Percentiles rank a stretch among this genome's conserved stretches.
phyloP scores from a whole-genome alignment of 2,888 invertebrate genomes.

The Pomacea canaliculata region DNA sequence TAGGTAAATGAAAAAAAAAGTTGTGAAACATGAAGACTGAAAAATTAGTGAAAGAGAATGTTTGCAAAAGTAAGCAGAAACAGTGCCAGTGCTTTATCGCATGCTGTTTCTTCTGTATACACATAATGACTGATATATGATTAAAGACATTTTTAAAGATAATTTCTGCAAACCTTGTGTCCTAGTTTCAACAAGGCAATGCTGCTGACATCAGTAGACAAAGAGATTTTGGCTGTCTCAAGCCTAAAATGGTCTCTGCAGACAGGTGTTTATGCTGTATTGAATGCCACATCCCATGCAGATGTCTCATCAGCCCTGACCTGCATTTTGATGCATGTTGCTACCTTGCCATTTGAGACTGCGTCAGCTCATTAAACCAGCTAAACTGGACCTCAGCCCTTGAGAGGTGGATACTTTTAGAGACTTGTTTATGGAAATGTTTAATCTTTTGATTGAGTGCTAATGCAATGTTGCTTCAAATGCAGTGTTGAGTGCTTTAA shows the following conservation, averaged over 20 bases:
- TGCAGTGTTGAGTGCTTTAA: neutral
- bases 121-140: no score
- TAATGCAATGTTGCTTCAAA: neutral
- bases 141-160: no score
- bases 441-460: no score
- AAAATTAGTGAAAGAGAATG: no score
- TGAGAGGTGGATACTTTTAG: conserved; percentile 48
- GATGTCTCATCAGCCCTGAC: conserved; percentile 50
- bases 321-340: conserved; percentile 46
- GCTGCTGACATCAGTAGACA: conserved; percentile 44
- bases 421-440: no score
- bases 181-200: conserved; percentile 18
- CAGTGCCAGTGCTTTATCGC: no score
- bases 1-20: no score
- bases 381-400: conserved; percentile 57
- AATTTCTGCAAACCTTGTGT: neutral
- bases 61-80: no score
- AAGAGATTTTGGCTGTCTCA: conserved; percentile 46
- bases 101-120: no score
- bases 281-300: conserved; percentile 62
- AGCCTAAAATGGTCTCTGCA: conserved; percentile 54
- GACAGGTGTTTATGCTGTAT: conserved; percentile 50
- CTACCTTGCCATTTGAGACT: conserved; percentile 37
- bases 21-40: no score
- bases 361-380: conserved; percentile 43